Evolutionary conservation across 2,113 vertebrate species (phyloP).

Genomic region (Malurus elegans): DNA sequence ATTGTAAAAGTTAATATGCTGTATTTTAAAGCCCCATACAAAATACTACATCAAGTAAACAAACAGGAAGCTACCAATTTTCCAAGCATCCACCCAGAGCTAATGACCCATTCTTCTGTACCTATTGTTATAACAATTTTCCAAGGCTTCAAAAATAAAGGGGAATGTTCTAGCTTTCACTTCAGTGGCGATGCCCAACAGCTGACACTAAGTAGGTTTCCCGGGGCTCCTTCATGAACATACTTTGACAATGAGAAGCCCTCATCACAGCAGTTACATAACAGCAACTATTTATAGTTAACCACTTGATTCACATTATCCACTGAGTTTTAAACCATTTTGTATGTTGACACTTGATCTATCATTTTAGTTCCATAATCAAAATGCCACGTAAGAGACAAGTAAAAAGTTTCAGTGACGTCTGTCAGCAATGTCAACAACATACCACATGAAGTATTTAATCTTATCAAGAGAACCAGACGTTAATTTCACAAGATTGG

Average conservation of each 20-base stretch:
- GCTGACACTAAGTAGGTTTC: not conserved
- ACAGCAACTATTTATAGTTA: constrained; percentile 49
- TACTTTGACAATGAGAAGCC: not conserved
- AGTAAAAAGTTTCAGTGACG: not conserved
- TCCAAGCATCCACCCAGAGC: not conserved
- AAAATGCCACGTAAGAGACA: not conserved
- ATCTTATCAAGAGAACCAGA: not conserved
- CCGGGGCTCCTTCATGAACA: not conserved
- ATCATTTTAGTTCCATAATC: not conserved
- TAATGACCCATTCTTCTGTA: not conserved
- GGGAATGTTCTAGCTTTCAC: not conserved
- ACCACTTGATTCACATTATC: constrained; percentile 21
- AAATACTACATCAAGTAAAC: not conserved
- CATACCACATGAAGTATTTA: not conserved
- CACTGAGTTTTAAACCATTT: constrained; percentile 4
- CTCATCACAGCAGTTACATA: not conserved
- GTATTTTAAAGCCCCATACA: not conserved
- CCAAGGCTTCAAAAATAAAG: not conserved
- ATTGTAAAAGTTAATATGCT: not conserved
- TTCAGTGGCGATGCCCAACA: not conserved
- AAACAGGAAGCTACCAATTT: not conserved
- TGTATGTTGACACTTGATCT: not conserved
- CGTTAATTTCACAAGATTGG: not conserved
- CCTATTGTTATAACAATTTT: not conserved
- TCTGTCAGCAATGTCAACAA: not conserved